Base-by-base conservation (phyloP, 1,140 invertebrate genomes). In the Drosophila gunungcola region DNA sequence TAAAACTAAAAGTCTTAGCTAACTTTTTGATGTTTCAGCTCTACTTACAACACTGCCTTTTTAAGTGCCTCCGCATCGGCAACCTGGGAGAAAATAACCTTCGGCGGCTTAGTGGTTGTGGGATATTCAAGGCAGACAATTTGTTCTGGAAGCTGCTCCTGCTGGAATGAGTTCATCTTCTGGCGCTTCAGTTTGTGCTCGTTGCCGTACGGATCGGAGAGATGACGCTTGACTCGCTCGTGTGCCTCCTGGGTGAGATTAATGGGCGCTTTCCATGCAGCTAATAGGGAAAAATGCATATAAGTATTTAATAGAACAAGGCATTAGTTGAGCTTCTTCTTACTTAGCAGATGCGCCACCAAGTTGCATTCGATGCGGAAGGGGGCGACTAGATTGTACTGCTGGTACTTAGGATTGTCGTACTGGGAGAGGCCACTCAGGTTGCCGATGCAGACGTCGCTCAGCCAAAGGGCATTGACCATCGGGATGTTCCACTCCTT, bases 401-500 rank as follows among this genome's bases (percentile, higher is more conserved):
- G 96, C 80, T 98, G 97, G 92, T 98, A 99, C 82, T 97, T 97
- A 1, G 95, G 95, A 88, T 95, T 96, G 77, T 97, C 97, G 54
- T 95, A 95, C 93, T 96, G 97, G 88, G 96, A 95, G 1, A 98
- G 93, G 4, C 96, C 96, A 76, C 94, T 96, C 91, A 96, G 95
- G 91, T 98, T 96, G 1, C 98, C 98, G 64, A 99, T 95, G 73
- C 99, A 94, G 41, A 99, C 94, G 92, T 99, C 98, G 57, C 96
- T 97, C 45, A 99, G 93, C 98, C 98, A 99, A 68, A 97, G 95
- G 6, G 96, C 96, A 92, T 98, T 99, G 0, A 99, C 98, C 3
- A 98, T 95, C 12, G 97, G 96, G 13, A 95, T 95, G 79, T 94
- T 94, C 97, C 97, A 99, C 92, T 99, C 97, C 46, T 97, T 95